A percentile compares a stretch with the other conserved stretches of the same genome.
These are phyloP conservation scores for Quiscalus mexicanus DNA, from an alignment of 2,113 vertebrate species.

Conservation along the genomic window DNA sequence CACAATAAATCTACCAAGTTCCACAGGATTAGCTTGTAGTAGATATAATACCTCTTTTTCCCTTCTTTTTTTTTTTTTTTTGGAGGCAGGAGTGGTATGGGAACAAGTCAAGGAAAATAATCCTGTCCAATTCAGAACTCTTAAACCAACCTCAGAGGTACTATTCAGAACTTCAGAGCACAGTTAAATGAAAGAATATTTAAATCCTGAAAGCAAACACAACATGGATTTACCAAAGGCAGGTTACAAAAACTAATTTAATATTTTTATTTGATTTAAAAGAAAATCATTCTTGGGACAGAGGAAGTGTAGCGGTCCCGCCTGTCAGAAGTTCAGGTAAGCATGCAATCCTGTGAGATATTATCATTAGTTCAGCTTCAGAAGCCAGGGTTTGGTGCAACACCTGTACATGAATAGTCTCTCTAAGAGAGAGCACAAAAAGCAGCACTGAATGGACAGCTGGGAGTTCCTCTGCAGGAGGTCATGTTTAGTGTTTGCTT, in stretches of 20 bases:
- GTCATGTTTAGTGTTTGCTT: constrained; percentile 37
- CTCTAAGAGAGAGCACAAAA: constrained; percentile 1
- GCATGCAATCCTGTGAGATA: background rate
- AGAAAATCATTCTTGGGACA: background rate
- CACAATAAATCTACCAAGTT: constrained; percentile 34
- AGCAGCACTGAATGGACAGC: background rate
- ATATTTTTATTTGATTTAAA: background rate
- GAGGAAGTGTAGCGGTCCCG: background rate
- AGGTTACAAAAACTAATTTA: constrained; percentile 8
- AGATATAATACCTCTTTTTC: background rate
- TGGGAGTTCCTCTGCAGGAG: constrained; percentile 36
- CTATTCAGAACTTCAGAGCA: constrained; percentile 33
- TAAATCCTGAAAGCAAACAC: constrained; percentile 46
- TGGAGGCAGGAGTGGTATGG: fast-evolving
- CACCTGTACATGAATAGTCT: constrained; percentile 43
- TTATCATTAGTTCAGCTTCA: constrained; percentile 13
- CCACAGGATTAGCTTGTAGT: background rate
- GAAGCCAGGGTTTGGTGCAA: background rate
- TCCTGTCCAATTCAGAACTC: constrained; percentile 5
- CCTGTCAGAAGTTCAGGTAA: background rate
- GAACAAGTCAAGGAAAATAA: background rate
- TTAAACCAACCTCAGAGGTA: constrained; percentile 5
- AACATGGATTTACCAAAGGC: constrained; percentile 4
- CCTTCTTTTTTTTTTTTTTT: background rate
- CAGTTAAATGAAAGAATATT: constrained; percentile 43